Base-by-base conservation (phyloP, 2,113 vertebrate species). In the Apus apus region DNA sequence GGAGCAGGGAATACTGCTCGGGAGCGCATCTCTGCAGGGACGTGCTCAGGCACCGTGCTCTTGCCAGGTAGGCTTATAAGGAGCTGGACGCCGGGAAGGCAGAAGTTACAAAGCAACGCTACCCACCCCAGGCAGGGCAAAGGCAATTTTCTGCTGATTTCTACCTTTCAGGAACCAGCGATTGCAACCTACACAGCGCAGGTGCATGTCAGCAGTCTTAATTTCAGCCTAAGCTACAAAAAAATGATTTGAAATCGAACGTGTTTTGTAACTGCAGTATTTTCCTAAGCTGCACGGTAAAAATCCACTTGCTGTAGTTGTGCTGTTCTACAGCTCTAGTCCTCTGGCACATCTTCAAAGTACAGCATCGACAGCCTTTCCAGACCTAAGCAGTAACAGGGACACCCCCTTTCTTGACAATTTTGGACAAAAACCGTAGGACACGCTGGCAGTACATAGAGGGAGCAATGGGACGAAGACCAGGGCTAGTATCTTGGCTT, bases 1-100 rank as follows among this genome's bases (percentile, higher is more conserved):
- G n/a, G n/a, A n/a, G n/a, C n/a, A n/a, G n/a, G n/a, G n/a, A 3
- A 0, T 0, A 6, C 1, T 15, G 21, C 50, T 16, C 1, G 0
- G 7, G 32, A n/a, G 26, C 8, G 1, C 2, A 1, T 5, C n/a
- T 5, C n/a, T 13, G 56, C 16, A 3, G 61, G 29, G 16, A 0
- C 1, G 22, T 32, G 8, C 50, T 29, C 40, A 0, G 15, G 32
- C 75, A 40, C 3, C 48, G 46, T 2, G 1, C 0, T 5, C 13
- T 5, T 16, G 12, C 16, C 0, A 5, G 1, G 22, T 15, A 21
- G 8, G 17, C 27, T 4, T 8, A 14, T 32, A 7, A 2, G 46
- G 15, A 65, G 29, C 46, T 32, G 14, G 34, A 58, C 7, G 30
- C 26, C 26, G 67, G 15, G 15, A 27, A 46, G 22, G 34, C 3